phyloP scores from a whole-genome alignment of 2,888 invertebrate genomes.

The Podotricha telesiphe region DNA sequence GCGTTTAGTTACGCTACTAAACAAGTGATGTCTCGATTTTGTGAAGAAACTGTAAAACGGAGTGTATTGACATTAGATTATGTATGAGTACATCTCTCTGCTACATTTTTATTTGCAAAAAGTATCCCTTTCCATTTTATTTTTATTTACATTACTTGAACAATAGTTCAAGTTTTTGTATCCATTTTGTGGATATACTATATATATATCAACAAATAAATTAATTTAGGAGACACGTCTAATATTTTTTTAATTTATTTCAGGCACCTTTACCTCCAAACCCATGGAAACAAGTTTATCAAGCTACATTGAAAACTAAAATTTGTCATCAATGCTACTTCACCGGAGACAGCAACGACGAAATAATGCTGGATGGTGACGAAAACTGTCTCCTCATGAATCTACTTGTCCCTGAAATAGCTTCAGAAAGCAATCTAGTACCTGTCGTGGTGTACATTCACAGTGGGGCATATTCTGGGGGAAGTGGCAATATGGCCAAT shows the following conservation, averaged over 20 bases:
- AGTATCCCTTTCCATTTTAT: too few species aligned
- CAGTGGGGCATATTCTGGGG: slow-evolving; percentile 72
- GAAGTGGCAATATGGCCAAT: slow-evolving; percentile 69
- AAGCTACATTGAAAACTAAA: slow-evolving; percentile 54
- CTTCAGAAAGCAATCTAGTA: slow-evolving; percentile 60
- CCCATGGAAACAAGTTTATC: slow-evolving; percentile 59
- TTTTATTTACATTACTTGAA: too few species aligned
- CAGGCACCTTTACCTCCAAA: slow-evolving; percentile 69
- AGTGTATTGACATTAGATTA: too few species aligned
- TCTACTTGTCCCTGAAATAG: slow-evolving; percentile 63
- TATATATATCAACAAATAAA: too few species aligned
- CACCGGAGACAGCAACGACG: slow-evolving; percentile 56
- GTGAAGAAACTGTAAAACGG: too few species aligned
- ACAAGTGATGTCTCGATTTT: too few species aligned
- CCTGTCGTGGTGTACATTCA: slow-evolving; percentile 74
- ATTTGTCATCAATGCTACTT: slow-evolving; percentile 67
- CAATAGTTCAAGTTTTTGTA: too few species aligned
- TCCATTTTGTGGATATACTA: too few species aligned
- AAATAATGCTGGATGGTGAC: slow-evolving; percentile 58
- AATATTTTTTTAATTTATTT: slow-evolving; percentile 43
- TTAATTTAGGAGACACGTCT: too few species aligned
- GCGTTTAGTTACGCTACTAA: too few species aligned
- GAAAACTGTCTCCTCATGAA: slow-evolving; percentile 70
- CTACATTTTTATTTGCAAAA: too few species aligned
- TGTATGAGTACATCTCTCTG: too few species aligned